phyloP scores from a whole-genome alignment of 2,113 vertebrate genomes.

The Scortum barcoo region DNA sequence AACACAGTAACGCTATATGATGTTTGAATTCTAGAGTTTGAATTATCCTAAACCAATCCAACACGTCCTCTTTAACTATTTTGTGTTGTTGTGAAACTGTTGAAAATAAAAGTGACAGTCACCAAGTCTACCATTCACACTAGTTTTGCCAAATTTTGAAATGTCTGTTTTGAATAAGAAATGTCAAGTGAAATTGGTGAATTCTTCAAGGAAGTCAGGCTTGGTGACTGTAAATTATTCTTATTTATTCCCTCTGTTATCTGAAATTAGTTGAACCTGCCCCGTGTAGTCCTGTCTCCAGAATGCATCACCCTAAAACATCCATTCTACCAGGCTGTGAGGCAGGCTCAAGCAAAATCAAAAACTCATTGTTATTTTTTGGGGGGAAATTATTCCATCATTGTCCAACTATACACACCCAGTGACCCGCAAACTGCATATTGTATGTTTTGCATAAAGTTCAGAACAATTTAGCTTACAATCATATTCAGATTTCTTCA shows the following conservation, averaged over 20 bases:
- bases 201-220: not conserved
- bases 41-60: not conserved
- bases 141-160: not conserved
- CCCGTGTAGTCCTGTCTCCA: not conserved
- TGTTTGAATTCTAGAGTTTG: not conserved
- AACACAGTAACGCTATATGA: slow-evolving; percentile 1
- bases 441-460: not conserved
- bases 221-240: not conserved
- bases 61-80: not conserved
- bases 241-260: slow-evolving; percentile 2
- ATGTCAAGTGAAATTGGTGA: not conserved
- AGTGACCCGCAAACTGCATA: not conserved
- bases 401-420: not conserved
- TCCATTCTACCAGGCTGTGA: not conserved
- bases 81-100: not conserved
- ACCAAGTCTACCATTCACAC: not conserved
- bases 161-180: not conserved
- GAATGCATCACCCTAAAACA: not conserved
- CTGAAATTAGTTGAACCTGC: slow-evolving; percentile 14
- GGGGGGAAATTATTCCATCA: not conserved
- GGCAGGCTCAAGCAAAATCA: slow-evolving; percentile 13
- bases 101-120: not conserved
- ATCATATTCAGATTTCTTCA: not conserved
- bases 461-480: not conserved
- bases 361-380: not conserved